Conservation (phyloP, 2,797 vertebrate species). For the Erethizon dorsatum region DNA sequence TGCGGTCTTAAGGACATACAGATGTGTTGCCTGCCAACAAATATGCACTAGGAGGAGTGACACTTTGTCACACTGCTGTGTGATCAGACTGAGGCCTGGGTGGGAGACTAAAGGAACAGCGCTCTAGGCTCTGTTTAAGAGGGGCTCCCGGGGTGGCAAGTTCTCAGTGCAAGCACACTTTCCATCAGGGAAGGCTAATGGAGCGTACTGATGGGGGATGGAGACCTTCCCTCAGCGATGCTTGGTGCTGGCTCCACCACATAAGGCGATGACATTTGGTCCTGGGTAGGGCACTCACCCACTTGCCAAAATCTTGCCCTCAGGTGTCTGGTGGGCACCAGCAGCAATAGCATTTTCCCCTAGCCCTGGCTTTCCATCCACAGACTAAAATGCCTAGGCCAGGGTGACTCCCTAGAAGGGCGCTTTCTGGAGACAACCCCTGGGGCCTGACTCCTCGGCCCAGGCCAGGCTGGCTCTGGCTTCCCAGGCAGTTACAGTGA, state of each 20-base stretch:
- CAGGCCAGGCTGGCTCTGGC: background rate
- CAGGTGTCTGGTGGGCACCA: background rate
- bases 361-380: background rate
- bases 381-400: background rate
- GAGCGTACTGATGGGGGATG: background rate
- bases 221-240: background rate
- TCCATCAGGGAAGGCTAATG: background rate
- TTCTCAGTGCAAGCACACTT: background rate
- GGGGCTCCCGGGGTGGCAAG: background rate
- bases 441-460: background rate
- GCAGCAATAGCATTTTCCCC: background rate
- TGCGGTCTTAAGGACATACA: background rate
- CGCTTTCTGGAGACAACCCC: background rate
- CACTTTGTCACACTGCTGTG: rapidly evolving
- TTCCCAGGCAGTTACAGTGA: background rate
- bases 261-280: background rate
- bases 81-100: background rate
- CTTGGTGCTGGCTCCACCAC: background rate
- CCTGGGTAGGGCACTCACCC: background rate
- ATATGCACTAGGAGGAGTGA: background rate
- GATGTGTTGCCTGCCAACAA: no score
- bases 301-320: background rate
- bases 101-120: background rate
- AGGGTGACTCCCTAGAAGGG: background rate
- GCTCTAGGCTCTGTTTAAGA: background rate